phyloP scores from a whole-genome alignment of 2,113 vertebrate genomes.

The Cyprinodon variegatus region DNA sequence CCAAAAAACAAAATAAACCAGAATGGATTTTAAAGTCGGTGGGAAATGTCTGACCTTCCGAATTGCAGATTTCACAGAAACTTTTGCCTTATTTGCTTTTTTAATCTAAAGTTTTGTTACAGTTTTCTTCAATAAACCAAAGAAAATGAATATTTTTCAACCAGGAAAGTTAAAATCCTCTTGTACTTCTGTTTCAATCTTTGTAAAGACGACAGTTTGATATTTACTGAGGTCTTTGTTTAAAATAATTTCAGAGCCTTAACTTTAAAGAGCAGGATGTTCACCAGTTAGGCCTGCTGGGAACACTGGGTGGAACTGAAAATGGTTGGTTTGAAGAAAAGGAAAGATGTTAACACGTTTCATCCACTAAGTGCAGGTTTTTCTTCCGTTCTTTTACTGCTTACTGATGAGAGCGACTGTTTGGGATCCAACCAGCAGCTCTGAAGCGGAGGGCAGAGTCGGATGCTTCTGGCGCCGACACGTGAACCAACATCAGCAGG shows the following conservation, averaged over 20 bases:
- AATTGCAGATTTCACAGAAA: no score
- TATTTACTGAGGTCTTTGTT: neutral
- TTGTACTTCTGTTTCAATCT: no score
- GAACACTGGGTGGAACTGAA: neutral
- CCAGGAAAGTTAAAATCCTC: no score
- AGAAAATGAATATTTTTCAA: no score
- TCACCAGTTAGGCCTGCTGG: neutral
- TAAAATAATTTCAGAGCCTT: no score
- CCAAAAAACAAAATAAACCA: no score
- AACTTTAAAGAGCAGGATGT: neutral
- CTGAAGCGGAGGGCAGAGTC: neutral
- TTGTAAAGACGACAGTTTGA: neutral
- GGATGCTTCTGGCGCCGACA: neutral
- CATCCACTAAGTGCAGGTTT: neutral
- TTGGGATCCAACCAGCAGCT: neutral
- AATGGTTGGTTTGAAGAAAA: neutral
- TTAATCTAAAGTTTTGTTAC: no score
- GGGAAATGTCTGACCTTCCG: no score
- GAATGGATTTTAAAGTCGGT: no score
- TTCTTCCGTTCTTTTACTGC: neutral
- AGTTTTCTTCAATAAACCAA: no score
- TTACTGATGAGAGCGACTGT: neutral
- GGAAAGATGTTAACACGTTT: neutral
- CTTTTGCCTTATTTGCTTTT: no score
- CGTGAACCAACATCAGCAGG: neutral